Conservation (phyloP, 2,797 vertebrate species). For the Peromyscus aztecus region DNA sequence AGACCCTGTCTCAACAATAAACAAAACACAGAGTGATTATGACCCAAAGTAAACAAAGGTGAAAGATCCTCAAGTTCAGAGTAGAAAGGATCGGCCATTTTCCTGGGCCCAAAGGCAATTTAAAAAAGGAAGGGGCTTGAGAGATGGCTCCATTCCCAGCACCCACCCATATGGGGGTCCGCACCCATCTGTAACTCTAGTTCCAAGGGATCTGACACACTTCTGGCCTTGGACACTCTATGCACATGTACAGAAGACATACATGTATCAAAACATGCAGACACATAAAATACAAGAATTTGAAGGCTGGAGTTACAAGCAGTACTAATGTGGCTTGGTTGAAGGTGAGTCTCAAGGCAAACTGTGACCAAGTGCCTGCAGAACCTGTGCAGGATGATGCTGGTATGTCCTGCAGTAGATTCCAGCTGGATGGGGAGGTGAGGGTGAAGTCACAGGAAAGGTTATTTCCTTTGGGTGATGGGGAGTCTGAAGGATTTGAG, state of each 20-base stretch:
- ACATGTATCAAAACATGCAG: neutral
- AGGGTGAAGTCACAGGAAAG: neutral
- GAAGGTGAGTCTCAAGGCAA: neutral
- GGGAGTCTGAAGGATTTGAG: slow-evolving; percentile 44
- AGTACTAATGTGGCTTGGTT: neutral
- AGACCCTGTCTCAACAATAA: neutral
- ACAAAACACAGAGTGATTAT: neutral
- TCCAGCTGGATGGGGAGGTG: neutral
- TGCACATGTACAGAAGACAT: neutral
- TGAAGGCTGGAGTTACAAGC: neutral
- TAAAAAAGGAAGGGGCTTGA: neutral
- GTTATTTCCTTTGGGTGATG: slow-evolving; percentile 15
- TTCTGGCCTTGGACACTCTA: neutral
- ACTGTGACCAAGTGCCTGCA: neutral
- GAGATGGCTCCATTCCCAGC: neutral
- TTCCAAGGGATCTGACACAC: neutral
- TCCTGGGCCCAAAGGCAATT: neutral
- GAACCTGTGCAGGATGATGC: neutral
- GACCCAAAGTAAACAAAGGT: neutral
- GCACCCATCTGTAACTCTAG: neutral
- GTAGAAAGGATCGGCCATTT: neutral
- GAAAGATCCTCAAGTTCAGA: neutral
- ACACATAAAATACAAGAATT: neutral
- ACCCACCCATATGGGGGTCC: neutral
- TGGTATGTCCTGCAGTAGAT: neutral